Percentiles rank a stretch among this genome's conserved stretches.
phyloP scores from a whole-genome alignment of 35 echinoderm and acorn worm species.

The Eucidaris tribuloides region DNA sequence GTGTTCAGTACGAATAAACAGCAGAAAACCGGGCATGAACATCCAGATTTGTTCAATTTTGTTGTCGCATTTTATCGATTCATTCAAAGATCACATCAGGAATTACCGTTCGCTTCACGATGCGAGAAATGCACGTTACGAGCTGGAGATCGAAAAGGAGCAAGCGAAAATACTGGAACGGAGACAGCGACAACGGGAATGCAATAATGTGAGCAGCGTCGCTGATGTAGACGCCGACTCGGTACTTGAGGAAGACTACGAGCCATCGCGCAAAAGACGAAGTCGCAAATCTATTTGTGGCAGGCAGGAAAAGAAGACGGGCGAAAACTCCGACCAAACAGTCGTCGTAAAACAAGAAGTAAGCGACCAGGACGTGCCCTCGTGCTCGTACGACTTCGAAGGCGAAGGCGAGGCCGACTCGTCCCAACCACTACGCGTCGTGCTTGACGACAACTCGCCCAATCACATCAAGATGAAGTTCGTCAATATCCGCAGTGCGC shows the following conservation, averaged over 20 bases:
- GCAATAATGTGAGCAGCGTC: background rate
- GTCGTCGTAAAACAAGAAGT: too few species aligned
- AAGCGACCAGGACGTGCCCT: too few species aligned
- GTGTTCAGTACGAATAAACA: too few species aligned
- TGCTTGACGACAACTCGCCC: conserved; percentile 30
- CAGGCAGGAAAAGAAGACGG: too few species aligned
- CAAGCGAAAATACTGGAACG: conserved; percentile 30
- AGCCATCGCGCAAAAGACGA: too few species aligned
- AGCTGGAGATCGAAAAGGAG: conserved; percentile 78
- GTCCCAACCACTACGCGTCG: conserved; percentile 25
- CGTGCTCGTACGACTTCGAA: too few species aligned
- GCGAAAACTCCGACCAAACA: too few species aligned
- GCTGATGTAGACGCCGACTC: background rate
- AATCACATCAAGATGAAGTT: conserved; percentile 56
- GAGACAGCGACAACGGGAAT: conserved; percentile 34
- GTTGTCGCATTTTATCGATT: too few species aligned
- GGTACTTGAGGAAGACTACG: background rate
- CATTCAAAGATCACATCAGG: background rate
- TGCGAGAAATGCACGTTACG: conserved; percentile 54
- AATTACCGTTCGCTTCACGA: background rate
- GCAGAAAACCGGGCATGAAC: too few species aligned
- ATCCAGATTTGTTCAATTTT: too few species aligned
- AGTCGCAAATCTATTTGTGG: too few species aligned
- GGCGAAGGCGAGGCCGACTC: background rate
- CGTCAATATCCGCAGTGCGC: background rate